Evolutionary conservation across 2,113 vertebrate genomes (phyloP), one percentile per base, ranked within the genome.

Genomic region (Silurus glanis): DNA sequence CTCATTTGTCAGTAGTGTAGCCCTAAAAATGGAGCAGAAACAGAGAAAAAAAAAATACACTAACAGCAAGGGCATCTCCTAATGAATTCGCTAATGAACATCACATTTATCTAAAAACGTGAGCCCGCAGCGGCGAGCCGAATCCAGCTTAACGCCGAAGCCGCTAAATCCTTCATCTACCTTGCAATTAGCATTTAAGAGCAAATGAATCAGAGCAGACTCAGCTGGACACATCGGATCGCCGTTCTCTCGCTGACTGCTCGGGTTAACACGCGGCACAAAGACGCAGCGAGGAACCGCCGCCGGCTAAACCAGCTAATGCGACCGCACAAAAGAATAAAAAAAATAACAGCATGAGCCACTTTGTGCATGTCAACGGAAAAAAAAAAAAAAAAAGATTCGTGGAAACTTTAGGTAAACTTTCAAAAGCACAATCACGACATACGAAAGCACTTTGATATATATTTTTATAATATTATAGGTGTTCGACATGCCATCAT

Each of bases 181-280:
- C 89, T 93, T 93, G 93, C 93, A 93, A 95, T 94, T 94, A 92
- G 90, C 92, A 93, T 94, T 95, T 94, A 92, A 93, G 83, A 92
- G 91, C 90, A 92, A 94, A 93, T 92, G 92, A 93, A 93, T 94
- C 92, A 93, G 91, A 91, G 62, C 62, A 90, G 90, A 90, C 92
- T 91, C 93, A 91, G 92, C 94, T 93, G 92, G 93, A 93, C 92
- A 45, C 91, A 83, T 88, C 89, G 53, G 28, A 62, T 56, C 55
- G 75, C 51, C 13, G 12, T 59, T 47, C 17, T 37, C 83, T 84
- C n/a, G 25, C 61, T 28, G 74, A 59, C 74, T 51, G 74, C 61
- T 83, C 37, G 62, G 62, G 64, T 56, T 83, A 83, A 83, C 81
- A 69, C 64, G 14, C 10, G 55, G 9, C 69, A 76, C 83, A 84